A percentile compares a stretch with the other conserved stretches of the same genome.
Conservation (phyloP, 2,113 vertebrate genomes). For the Jaculus jaculus region DNA sequence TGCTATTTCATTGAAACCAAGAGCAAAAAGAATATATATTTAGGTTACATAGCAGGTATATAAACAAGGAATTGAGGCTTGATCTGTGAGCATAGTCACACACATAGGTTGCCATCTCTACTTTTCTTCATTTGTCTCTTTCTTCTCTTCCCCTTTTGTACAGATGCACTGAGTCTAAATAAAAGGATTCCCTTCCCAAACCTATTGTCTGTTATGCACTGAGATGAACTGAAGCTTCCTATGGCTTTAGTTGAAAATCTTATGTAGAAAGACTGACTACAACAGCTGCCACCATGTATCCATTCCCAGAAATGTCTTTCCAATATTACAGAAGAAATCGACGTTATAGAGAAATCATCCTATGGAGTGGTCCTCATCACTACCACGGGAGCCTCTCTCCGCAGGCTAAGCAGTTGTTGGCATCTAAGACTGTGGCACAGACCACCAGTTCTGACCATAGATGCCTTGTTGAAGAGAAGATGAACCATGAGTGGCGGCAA, state of each 20-base stretch:
- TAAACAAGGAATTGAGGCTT: not conserved
- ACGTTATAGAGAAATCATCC: conserved; percentile 21
- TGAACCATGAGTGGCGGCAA: conserved; percentile 37
- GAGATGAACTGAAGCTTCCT: not conserved
- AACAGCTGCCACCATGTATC: not conserved
- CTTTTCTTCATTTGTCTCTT: not conserved
- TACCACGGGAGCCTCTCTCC: not conserved
- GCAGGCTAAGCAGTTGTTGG: not conserved
- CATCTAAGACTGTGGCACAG: not conserved
- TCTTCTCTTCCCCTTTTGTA: not conserved
- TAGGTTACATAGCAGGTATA: not conserved
- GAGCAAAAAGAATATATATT: not conserved
- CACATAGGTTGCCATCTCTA: not conserved
- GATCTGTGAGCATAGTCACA: not conserved
- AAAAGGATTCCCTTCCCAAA: no score
- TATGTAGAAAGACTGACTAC: not conserved
- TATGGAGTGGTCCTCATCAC: not conserved
- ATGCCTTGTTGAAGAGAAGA: conserved; percentile 29
- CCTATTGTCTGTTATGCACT: not conserved
- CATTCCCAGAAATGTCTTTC: not conserved
- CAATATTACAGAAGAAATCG: not conserved
- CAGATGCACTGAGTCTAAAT: not conserved
- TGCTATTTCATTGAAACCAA: not conserved
- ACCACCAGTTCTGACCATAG: conserved; percentile 38
- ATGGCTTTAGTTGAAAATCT: not conserved